These are phyloP conservation scores for Romanogobio albipinnatus DNA, from an alignment of 2,113 vertebrate genomes.

Conservation along the genomic window DNA sequence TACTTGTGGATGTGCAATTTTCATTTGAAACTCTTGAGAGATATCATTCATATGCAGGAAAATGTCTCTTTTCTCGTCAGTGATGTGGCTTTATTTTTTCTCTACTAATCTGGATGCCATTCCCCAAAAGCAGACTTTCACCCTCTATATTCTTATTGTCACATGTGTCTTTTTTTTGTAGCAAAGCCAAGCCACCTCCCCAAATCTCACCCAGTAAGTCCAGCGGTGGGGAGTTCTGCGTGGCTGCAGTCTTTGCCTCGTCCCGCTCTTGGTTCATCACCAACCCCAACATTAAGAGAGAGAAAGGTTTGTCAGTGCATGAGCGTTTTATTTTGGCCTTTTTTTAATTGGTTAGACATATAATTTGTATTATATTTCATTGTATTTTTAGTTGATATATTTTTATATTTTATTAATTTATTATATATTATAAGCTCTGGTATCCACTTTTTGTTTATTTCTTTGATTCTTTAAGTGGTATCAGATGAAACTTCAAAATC, in stretches of 20 bases:
- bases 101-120: constrained; percentile 20
- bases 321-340: neutral
- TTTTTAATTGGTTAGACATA: no score
- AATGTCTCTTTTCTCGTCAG: constrained; percentile 33
- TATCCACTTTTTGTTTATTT: neutral
- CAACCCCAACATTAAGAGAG: constrained; percentile 91
- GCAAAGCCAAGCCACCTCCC: constrained; percentile 93
- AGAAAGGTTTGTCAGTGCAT: constrained; percentile 85
- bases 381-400: neutral
- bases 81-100: constrained; percentile 50
- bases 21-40: constrained; percentile 7
- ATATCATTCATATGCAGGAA: constrained; percentile 33
- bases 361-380: neutral
- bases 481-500: neutral
- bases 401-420: neutral
- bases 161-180: constrained; percentile 68
- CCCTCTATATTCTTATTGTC: neutral
- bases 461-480: neutral
- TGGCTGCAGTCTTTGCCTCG: constrained; percentile 89
- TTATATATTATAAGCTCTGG: neutral
- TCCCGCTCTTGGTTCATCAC: constrained; percentile 96
- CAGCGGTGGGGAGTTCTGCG: constrained; percentile 92
- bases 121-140: constrained; percentile 18
- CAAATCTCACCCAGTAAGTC: constrained; percentile 99
- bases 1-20: constrained; percentile 37